Evolutionary conservation across 2,797 vertebrate genomes (phyloP).

Genomic region (Pagetopsis macropterus): DNA sequence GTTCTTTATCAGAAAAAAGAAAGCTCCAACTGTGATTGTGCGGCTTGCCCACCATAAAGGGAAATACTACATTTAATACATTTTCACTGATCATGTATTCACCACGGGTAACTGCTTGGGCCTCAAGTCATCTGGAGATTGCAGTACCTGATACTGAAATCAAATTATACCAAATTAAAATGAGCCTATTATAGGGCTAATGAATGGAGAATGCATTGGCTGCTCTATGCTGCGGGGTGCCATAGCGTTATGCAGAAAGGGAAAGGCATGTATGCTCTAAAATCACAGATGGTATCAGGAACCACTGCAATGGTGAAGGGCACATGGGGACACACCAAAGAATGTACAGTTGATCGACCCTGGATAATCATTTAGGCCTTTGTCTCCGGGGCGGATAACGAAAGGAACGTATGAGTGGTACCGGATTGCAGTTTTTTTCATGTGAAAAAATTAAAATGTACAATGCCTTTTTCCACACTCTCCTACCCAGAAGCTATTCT

Average conservation of each 20-base stretch:
- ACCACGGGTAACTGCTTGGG: conserved; percentile 21
- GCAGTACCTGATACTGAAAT: conserved; percentile 54
- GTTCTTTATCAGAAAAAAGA: not conserved
- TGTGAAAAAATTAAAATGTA: not conserved
- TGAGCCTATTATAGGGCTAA: conserved; percentile 55
- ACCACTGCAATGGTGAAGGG: conserved; percentile 39
- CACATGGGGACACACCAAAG: conserved; percentile 35
- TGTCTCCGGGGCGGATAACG: not conserved
- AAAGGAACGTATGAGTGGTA: not conserved
- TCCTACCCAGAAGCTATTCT: conserved; percentile 6
- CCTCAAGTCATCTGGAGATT: conserved; percentile 56
- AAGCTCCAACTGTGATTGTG: not conserved
- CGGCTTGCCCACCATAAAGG: not conserved
- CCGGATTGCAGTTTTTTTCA: not conserved
- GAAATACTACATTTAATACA: conserved; percentile 11
- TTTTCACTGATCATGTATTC: conserved; percentile 52
- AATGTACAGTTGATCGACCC: conserved; percentile 11
- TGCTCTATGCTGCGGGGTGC: conserved; percentile 52
- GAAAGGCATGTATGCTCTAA: conserved; percentile 53
- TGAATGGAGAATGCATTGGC: conserved; percentile 50
- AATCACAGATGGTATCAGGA: conserved; percentile 57
- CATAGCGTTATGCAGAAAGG: conserved; percentile 41
- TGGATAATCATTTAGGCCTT: conserved; percentile 6
- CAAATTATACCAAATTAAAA: conserved; percentile 69
- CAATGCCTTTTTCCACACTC: conserved; percentile 4